Evolutionary conservation across 1,140 invertebrate genomes (phyloP), one percentile per base, ranked within the genome.

Genomic region (Drosophila ohnishii): DNA sequence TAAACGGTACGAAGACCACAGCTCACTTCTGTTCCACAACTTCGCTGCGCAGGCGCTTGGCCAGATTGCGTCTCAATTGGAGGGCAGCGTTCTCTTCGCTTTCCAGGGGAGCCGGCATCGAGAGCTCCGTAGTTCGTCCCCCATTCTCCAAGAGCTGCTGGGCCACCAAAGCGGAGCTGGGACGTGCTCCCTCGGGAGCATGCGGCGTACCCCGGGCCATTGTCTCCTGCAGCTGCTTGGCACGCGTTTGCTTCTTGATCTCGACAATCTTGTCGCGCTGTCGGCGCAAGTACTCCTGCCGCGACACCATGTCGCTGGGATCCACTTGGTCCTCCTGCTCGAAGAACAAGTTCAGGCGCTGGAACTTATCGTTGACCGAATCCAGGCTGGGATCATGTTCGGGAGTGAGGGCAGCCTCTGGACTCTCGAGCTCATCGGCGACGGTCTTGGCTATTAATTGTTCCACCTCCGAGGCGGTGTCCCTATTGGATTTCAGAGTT

Each of bases 221-320:
- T 11, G 92, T 93, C n/a, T 94, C 93, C 16, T 89, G 92, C 4
- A 98, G 92, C 80, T 96, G 94, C 76, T 96, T 95, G 80, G 96
- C 95, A 28, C 97, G 93, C 19, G 96, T 97, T 91, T 96, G 94
- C 89, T 96, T 96, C 90, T 98, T 98, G 80, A 98, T 90, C 16
- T 96, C 95, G 34, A 98, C 93, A 19, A 99, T 93, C 90, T 98
- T 97, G 91, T 98, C 97, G 30, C 97, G 93, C 91, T 98, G 97
- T 48, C 95, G 94, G 34, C 96, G 95, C 28, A 99, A 92, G 90
- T 98, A 98, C 77, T 96, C 94, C 83, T 97, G 96, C 1, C 97
- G 93, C 60, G 95, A 95, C 66, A 94, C 93, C n/a, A 98, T 92
- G 79, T 98, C 97, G 56, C 94, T 94, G 19, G 92, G 89, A 63